A percentile compares a stretch with the other conserved stretches of the same genome.
These are phyloP conservation scores for Channa argus DNA, from an alignment of 2,113 vertebrate species.

Conservation along the genomic window DNA sequence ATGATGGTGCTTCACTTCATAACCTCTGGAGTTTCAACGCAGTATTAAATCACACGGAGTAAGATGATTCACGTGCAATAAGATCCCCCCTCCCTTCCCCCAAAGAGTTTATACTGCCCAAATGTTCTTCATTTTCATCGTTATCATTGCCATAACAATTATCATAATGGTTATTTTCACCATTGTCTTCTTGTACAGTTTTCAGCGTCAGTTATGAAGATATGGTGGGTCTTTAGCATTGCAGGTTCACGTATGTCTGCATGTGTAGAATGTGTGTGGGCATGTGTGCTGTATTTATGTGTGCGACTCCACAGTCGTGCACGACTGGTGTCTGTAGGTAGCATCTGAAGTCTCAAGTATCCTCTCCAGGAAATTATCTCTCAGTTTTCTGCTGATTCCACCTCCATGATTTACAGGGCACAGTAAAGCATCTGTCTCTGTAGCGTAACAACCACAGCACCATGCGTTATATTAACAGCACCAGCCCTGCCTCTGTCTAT, in stretches of 20 bases:
- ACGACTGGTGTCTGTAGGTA: slow-evolving; percentile 71
- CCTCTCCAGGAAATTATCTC: slow-evolving; percentile 63
- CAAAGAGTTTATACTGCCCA: slow-evolving; percentile 81
- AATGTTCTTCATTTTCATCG: slow-evolving; percentile 79
- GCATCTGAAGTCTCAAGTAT: slow-evolving; percentile 76
- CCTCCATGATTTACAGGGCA: slow-evolving; percentile 55
- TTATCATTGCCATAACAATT: slow-evolving; percentile 62
- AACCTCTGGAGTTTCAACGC: slow-evolving; percentile 69
- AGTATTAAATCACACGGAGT: slow-evolving; percentile 99
- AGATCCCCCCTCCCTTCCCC: slow-evolving; percentile 83
- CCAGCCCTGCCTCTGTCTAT: slow-evolving; percentile 45
- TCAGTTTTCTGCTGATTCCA: slow-evolving; percentile 58
- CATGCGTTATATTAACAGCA: slow-evolving; percentile 35
- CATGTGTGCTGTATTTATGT: slow-evolving; percentile 25
- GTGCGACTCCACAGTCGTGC: slow-evolving; percentile 55
- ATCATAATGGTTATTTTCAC: slow-evolving; percentile 65
- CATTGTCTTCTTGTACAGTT: slow-evolving; percentile 62
- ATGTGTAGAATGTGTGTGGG: slow-evolving; percentile 45
- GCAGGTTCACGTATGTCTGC: slow-evolving; percentile 51
- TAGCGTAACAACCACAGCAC: slow-evolving; percentile 43
- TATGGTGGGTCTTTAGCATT: slow-evolving; percentile 57
- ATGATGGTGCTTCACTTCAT: slow-evolving; percentile 57
- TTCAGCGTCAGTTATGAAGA: slow-evolving; percentile 66
- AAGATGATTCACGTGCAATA: slow-evolving; percentile 99
- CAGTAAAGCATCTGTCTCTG: slow-evolving; percentile 52